Evolutionary conservation across 2,797 vertebrate genomes (phyloP), one percentile per base, ranked within the genome.

Genomic region (Yasuhikotakia modesta): DNA sequence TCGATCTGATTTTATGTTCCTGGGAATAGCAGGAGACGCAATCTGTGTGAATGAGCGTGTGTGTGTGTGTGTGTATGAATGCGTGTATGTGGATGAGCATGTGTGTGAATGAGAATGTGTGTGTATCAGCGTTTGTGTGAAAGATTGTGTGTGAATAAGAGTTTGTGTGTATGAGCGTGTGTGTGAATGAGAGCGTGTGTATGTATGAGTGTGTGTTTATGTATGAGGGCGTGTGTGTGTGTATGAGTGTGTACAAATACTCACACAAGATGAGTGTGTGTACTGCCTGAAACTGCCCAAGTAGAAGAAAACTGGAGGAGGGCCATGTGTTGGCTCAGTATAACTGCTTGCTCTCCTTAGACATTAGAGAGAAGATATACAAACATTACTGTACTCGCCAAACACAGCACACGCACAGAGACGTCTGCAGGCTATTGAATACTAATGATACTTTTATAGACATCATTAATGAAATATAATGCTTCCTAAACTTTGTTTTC

Each of bases 291-390:
- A 79, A 81, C n/a, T 74, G 68, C 73, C 66, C 73, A 67, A 78
- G 60, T 60, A 78, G 35, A 52, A 80, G 55, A 30, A 68, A 35
- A 45, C 24, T 85, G 83, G 84, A 80, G 27, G 5, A 32, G 16
- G 74, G 74, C 82, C 83, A 86, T 78, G 66, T 50, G 58, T 83
- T 57, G 69, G 67, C 81, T 86, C 83, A 83, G 82, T 60, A 68
- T 77, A 76, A 60, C n/a, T 35, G 70, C 70, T 80, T 61, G 48
- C 70, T 53, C 84, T 85, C 76, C 73, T 48, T 66, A 73, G 53
- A 70, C 69, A 72, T 69, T 76, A 73, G 58, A 32, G 74, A 74
- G 74, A 70, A 80, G 74, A 83, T 81, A 64, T 53, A 81, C 76
- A 76, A 65, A 84, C 81, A 85, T 63, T 67, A 66, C 64, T 61